Evolutionary conservation across 1,140 invertebrate species (phyloP), one percentile per base, ranked within the genome.

Genomic region (Zophobas morio): DNA sequence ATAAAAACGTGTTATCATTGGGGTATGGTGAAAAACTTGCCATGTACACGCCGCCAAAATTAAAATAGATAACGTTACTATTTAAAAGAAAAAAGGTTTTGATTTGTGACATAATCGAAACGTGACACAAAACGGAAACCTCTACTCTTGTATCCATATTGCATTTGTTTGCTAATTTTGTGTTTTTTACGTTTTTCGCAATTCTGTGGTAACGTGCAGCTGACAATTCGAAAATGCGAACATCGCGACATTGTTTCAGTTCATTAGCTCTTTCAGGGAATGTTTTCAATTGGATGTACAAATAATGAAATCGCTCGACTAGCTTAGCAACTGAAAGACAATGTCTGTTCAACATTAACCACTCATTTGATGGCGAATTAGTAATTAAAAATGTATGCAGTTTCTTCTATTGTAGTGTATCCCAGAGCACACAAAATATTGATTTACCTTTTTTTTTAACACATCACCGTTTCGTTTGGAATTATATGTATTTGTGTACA

Each of bases 111-210:
- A 71, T 40, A 71, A 71, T 42, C 49, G 71, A 73, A 73, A 73
- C 54, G 54, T 73, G 71, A 73, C 36, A 73, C 54, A 56, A 53
- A 56, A 54, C 71, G 71, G 71, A 73, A 73, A 47, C 54, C 4
- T 33, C 51, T 72, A 66, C 60, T 66, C 60, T 66, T 39, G 39
- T 66, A 20, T 51, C 49, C 37, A 20, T 56, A 56, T 72, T 72
- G 6, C 35, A 53, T n/a, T 53, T 46, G 46, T 54, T 49, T 72
- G 51, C 47, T 72, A 72, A 49, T 49, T 49, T 72, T 51, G 42
- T 51, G 49, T 51, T 51, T 51, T 51, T 51, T 51, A 4, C 3
- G n/a, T 6, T 51, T 70, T 71, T 71, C 49, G 66, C 66, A 71
- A 71, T 71, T 71, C 66, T 40, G 39, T 4, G 37, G 8, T 49